A percentile compares a stretch with the other conserved stretches of the same genome.
These are phyloP conservation scores for Mimas tiliae DNA, from an alignment of 2,888 invertebrate genomes.

Conservation along the genomic window DNA sequence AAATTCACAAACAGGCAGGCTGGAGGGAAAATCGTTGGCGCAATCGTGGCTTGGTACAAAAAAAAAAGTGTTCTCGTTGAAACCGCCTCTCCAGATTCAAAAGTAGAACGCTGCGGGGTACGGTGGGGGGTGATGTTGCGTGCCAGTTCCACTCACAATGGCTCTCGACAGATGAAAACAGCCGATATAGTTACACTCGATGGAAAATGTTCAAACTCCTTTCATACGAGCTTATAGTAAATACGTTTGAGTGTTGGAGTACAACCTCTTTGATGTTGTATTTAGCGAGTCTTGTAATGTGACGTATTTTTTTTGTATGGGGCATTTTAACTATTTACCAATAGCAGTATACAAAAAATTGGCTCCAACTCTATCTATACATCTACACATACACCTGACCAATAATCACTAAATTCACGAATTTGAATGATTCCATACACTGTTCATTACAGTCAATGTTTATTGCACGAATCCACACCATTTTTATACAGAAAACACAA, in stretches of 20 bases:
- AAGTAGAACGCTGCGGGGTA: slow-evolving; percentile 47
- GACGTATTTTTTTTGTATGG: neutral
- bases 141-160: slow-evolving; percentile 56
- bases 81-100: slow-evolving; percentile 50
- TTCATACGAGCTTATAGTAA: slow-evolving; percentile 26
- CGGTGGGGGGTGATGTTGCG: slow-evolving; percentile 44
- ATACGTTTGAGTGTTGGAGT: slow-evolving; percentile 9
- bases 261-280: neutral
- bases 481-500: too few species aligned
- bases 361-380: too few species aligned
- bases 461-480: too few species aligned
- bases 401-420: too few species aligned
- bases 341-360: too few species aligned
- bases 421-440: too few species aligned
- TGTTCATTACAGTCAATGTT: too few species aligned
- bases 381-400: too few species aligned
- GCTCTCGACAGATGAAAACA: slow-evolving; percentile 46
- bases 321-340: too few species aligned
- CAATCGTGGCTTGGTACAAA: slow-evolving; percentile 32
- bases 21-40: slow-evolving; percentile 6
- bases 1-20: neutral
- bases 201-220: slow-evolving; percentile 36
- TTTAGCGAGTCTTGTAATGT: neutral
- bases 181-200: slow-evolving; percentile 43
- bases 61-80: slow-evolving; percentile 44